Evolutionary conservation across 2,113 vertebrate species (phyloP).

Genomic region (Lathamus discolor): DNA sequence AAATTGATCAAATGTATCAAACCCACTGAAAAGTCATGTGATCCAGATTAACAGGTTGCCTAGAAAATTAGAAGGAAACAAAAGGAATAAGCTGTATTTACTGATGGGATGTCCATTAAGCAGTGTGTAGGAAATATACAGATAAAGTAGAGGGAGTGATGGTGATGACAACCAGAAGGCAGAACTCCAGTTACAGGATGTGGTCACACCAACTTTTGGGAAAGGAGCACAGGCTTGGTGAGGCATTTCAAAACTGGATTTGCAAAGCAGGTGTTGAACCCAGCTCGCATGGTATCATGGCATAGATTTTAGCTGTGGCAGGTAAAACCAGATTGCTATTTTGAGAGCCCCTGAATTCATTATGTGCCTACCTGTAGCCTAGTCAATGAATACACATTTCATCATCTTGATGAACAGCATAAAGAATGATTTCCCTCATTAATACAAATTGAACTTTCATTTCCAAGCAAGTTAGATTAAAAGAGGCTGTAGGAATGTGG

Average conservation of each 20-base stretch:
- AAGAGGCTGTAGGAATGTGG: not conserved
- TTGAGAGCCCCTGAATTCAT: not conserved
- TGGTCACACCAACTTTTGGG: not conserved
- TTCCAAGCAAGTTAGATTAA: not conserved
- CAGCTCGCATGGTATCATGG: not conserved
- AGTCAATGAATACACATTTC: not conserved
- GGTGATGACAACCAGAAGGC: not conserved
- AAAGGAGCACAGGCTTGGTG: not conserved
- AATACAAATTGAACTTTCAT: constrained; percentile 20
- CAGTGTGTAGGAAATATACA: not conserved
- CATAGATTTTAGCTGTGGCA: not conserved
- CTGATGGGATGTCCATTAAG: not conserved
- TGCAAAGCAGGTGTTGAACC: not conserved
- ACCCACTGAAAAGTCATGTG: not conserved
- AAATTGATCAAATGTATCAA: not conserved
- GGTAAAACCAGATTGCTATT: not conserved
- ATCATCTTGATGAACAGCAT: not conserved
- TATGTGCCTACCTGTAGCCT: not conserved
- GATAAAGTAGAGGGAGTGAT: not conserved
- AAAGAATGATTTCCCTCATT: constrained; percentile 21
- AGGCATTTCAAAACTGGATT: not conserved
- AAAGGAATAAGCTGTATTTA: not conserved
- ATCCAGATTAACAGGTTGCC: not conserved
- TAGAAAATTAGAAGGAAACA: not conserved
- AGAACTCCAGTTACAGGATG: not conserved